Percentiles rank a stretch among this genome's conserved stretches.
phyloP scores from a whole-genome alignment of 2,888 invertebrate species.

The Ischnus inquisitorius region DNA sequence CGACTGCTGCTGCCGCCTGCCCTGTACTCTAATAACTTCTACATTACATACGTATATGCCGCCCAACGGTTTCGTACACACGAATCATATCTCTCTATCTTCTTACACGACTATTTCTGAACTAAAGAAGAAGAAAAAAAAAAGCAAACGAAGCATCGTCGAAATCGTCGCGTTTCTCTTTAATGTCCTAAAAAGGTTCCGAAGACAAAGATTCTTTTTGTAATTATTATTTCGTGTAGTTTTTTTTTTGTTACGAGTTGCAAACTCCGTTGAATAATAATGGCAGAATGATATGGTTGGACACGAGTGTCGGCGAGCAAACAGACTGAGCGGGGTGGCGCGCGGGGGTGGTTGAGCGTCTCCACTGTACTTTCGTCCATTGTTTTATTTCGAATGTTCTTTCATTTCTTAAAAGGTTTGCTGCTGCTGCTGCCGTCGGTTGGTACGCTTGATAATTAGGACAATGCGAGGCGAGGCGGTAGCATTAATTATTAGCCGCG shows the following conservation, averaged over 20 bases:
- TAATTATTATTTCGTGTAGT: not conserved
- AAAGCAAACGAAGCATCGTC: not conserved
- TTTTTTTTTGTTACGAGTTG: not conserved
- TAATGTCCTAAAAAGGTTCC: not conserved
- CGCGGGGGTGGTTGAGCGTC: conserved; percentile 35
- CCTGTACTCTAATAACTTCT: conserved; percentile 64
- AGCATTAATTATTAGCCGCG: conserved; percentile 85
- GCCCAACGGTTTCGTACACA: not conserved
- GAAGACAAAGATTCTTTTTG: not conserved
- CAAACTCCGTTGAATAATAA: not conserved
- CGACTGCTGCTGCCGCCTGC: conserved; percentile 62
- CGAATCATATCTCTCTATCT: conserved; percentile 13
- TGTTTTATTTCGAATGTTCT: conserved; percentile 85
- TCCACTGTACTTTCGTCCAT: conserved; percentile 69
- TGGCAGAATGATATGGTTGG: conserved; percentile 9
- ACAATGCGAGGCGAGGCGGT: conserved; percentile 81
- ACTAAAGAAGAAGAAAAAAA: not conserved
- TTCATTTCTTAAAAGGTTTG: conserved; percentile 86
- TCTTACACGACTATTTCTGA: conserved; percentile 9
- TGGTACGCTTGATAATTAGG: conserved; percentile 82
- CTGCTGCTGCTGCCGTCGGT: conserved; percentile 66
- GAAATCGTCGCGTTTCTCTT: not conserved
- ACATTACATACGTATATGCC: conserved; percentile 2
- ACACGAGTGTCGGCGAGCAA: conserved; percentile 48
- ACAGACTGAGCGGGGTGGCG: conserved; percentile 16